Base-by-base conservation (phyloP, 2,888 invertebrate genomes). In the Zaprionus bogoriensis region DNA sequence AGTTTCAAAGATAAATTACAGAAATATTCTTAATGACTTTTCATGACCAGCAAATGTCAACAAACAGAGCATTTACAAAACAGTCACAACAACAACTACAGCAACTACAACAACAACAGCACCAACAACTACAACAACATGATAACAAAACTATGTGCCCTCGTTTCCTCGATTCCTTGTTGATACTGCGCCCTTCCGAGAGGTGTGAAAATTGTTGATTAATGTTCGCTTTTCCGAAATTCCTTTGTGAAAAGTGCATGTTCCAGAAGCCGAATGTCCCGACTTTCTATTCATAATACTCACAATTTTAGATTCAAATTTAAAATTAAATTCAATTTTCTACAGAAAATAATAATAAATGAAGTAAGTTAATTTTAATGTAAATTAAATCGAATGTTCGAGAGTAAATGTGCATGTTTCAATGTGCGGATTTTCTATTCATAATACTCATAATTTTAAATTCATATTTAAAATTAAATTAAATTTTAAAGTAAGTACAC, bases 121-220 rank as follows among this genome's bases (percentile, higher is more conserved):
- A 39, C 20, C n/a, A 52, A 54, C 38, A 66, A 59, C 39, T 57
- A 55, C 50, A 55, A 71, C n/a, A n/a, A n/a, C n/a, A n/a, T 71
- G 71, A 68, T 65, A 72, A 72, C 52, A 65, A 72, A 63, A 74
- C 74, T 68, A 72, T 71, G 57, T 63, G 57, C 60, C 23, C 14
- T 27, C 30, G 36, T 19, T 36, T 42, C n/a, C n/a, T 17, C 22
- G 51, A 50, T 38, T 57, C 54, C 17, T 20, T 54, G 30, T n/a
- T n/a, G n/a, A n/a, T n/a, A n/a, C 39, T 46, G 45, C 44, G 36
- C 25, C 42, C 22, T n/a, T 44, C 12, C 12, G 14, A 44, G 64
- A 84, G 87, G 86, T 82, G 86, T 82, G 73, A 78, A 86, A 73
- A 86, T 83, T 73, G 74, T 77, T 87, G 87, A 87, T 87, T 87